Percentiles rank a stretch among this genome's conserved stretches.
These are phyloP conservation scores for Cyanocitta stelleri DNA, from an alignment of 2,113 vertebrate genomes.

Conservation along the genomic window DNA sequence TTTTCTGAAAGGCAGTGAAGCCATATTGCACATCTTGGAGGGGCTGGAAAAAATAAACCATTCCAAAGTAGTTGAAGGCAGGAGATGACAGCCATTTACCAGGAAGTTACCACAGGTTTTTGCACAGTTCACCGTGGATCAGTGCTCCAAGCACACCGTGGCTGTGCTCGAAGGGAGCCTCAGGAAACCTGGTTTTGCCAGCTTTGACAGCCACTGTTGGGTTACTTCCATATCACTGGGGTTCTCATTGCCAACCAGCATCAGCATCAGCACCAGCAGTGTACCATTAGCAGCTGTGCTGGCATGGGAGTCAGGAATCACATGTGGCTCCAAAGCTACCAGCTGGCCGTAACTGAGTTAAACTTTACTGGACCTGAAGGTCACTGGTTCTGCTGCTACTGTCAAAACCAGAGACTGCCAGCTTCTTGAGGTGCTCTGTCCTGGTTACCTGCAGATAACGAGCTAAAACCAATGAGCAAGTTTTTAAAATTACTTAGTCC, in stretches of 20 bases:
- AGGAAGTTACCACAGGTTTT: not conserved
- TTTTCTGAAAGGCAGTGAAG: not conserved
- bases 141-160: not conserved
- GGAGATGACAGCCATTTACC: not conserved
- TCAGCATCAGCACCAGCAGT: not conserved
- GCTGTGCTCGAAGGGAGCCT: not conserved
- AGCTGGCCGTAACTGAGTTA: not conserved
- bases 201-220: not conserved
- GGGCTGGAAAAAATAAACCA: not conserved
- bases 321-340: rapidly evolving
- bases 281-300: rapidly evolving
- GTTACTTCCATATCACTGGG: rapidly evolving
- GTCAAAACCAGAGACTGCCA: not conserved
- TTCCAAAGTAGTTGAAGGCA: not conserved
- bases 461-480: not conserved
- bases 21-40: not conserved
- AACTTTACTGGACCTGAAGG: not conserved
- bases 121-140: rapidly evolving
- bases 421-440: not conserved
- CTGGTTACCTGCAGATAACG: not conserved
- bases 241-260: not conserved
- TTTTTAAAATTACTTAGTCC: not conserved
- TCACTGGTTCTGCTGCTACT: not conserved
- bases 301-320: not conserved
- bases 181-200: not conserved